Percentiles rank a stretch among this genome's conserved stretches.
These are phyloP conservation scores for Sarcophaga rosellei DNA, from an alignment of 2,888 invertebrate species.

Conservation along the genomic window DNA sequence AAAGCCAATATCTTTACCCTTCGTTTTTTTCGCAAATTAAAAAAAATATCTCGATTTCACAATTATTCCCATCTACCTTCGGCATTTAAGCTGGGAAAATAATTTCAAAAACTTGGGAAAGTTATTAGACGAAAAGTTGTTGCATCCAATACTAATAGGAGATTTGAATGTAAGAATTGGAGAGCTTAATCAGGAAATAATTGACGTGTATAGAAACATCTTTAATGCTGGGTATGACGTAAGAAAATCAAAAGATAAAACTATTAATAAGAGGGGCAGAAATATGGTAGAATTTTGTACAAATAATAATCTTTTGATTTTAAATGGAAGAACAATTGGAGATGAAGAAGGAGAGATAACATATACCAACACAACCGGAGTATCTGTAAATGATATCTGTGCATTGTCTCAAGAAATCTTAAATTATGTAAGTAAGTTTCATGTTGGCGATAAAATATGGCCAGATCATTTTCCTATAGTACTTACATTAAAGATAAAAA, in stretches of 20 bases:
- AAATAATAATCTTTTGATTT: background rate
- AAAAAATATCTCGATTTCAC: background rate
- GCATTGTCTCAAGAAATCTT: background rate
- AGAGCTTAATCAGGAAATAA: conserved; percentile 8
- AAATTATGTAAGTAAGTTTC: background rate
- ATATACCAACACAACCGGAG: conserved; percentile 14
- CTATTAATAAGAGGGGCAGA: conserved; percentile 6
- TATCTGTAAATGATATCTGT: conserved; percentile 34
- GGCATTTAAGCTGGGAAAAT: conserved; percentile 4
- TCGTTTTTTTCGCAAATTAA: too few species aligned
- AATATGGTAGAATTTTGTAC: conserved; percentile 16
- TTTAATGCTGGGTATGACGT: conserved; percentile 5
- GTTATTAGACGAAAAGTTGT: background rate
- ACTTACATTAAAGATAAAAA: background rate
- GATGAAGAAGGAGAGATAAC: conserved; percentile 23
- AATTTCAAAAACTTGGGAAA: conserved; percentile 3
- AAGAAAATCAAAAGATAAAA: conserved; percentile 25
- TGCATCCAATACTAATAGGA: conserved; percentile 8
- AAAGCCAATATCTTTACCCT: conserved; percentile 1
- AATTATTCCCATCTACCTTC: conserved; percentile 12
- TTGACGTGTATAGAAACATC: background rate
- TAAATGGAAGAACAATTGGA: conserved; percentile 8
- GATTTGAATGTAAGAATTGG: conserved; percentile 32
- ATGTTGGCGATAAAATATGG: background rate
- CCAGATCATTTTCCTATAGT: background rate